Base-by-base conservation (phyloP, 2,888 invertebrate species). In the Frankliniella fusca region DNA sequence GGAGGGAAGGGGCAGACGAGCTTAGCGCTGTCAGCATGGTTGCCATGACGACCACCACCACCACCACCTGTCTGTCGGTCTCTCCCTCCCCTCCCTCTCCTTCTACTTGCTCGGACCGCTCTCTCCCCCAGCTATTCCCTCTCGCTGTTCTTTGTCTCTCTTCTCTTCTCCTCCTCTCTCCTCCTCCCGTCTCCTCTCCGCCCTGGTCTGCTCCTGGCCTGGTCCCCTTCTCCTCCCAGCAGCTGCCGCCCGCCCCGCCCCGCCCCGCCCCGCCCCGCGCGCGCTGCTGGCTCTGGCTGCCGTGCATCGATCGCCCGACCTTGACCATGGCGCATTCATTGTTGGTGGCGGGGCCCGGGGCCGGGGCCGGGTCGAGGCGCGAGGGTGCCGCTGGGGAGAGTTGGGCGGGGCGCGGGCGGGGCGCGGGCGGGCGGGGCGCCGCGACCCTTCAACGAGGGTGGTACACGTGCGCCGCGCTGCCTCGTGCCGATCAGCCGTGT, bases 301-400 rank as follows among this genome's bases (percentile, higher is more conserved):
- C 12, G 70, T 76, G 70, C 70, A 76, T 76, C 70, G 70, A 76
- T 76, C 70, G 70, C 27, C 8, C 27, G 70, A 76, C 70, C 70
- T 76, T 76, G 70, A 76, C 70, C 70, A 76, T 76, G 70, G 70
- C 70, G 70, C 23, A 76, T 8, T 76, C 70, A 76, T 76, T 76
- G 70, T 76, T 76, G 70, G 70, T 27, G 27, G 70, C 61, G 20
- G 8, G 70, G 70, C 70, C 23, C n/a, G 23, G 23, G 8, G 70
- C 61, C n/a, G 7, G 23, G 70, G 23, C 10, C 23, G 70, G 70
- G 70, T 20, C n/a, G 65, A 23, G 65, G n/a, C 23, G 23, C 70
- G 23, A 70, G 23, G 23, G 70, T 12, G 10, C 70, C n/a, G 15
- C 61, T 10, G 61, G 0, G 11, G 61, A 18, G 18, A n/a, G n/a